A percentile compares a stretch with the other conserved stretches of the same genome.
These are phyloP conservation scores for Athripsodes cinereus DNA, from an alignment of 2,888 invertebrate genomes.

Conservation along the genomic window DNA sequence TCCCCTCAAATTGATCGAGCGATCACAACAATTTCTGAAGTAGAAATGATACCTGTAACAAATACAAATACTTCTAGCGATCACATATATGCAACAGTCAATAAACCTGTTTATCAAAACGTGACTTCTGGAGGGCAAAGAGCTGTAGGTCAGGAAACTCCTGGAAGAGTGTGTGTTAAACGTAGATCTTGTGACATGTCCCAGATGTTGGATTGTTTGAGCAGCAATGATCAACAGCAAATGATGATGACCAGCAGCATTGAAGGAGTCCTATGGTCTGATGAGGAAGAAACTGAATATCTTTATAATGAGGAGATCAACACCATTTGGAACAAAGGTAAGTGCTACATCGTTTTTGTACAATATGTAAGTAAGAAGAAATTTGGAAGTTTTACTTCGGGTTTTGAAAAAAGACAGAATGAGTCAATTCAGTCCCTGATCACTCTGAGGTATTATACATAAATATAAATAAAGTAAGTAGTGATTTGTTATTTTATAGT, in stretches of 20 bases:
- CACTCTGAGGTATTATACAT: no score
- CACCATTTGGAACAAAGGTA: constrained; percentile 45
- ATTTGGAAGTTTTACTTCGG: no score
- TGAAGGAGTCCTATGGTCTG: constrained; percentile 50
- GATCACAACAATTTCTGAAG: background rate
- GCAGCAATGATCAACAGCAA: constrained; percentile 31
- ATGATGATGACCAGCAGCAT: constrained; percentile 47
- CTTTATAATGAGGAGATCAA: constrained; percentile 49
- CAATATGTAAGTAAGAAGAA: no score
- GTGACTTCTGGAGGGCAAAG: constrained; percentile 6
- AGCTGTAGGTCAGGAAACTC: constrained; percentile 15
- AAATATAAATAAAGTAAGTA: no score
- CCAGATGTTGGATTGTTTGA: constrained; percentile 13
- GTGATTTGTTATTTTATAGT: no score
- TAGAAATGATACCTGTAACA: background rate
- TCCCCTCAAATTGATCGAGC: background rate
- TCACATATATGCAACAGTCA: background rate
- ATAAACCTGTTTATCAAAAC: background rate
- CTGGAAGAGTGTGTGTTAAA: constrained; percentile 30
- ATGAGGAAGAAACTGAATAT: constrained; percentile 49
- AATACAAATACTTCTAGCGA: background rate
- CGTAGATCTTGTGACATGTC: constrained; percentile 38
- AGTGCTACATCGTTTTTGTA: no score
- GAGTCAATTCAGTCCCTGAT: no score
- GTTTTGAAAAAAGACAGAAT: no score